Base-by-base conservation (phyloP, 2,113 vertebrate genomes). In the Coryphaenoides rupestris region DNA sequence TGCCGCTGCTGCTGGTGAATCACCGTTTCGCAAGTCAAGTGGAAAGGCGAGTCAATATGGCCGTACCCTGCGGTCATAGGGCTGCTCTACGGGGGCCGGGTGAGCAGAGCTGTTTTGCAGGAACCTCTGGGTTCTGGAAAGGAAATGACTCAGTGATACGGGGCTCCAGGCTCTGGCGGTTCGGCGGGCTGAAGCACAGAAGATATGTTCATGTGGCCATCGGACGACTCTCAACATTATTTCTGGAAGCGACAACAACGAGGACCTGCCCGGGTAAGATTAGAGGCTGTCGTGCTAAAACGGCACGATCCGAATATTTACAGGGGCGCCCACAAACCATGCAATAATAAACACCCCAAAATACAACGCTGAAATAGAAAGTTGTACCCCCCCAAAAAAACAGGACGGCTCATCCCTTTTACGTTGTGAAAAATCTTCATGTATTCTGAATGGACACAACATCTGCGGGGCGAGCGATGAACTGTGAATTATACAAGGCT, bases 111-210 rank as follows among this genome's bases (percentile, higher is more conserved):
- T 81, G 83, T 84, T 88, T 74, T 81, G 78, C 75, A 80, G 77
- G 84, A 83, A 82, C 68, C 69, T 73, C 71, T 74, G 63, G 70
- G 84, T 89, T 89, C 89, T 89, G 86, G 76, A 63, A 58, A 79
- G 88, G 87, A 91, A 88, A 83, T 91, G 89, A 90, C 70, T 89
- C 83, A 81, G 83, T 81, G 76, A 79, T 80, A 82, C 72, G 68
- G 40, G 14, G 68, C 69, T 64, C 13, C 7, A 75, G 67, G n/a
- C n/a, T n/a, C n/a, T 10, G 3, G 33, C 33, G 33, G 33, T 9
- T 26, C 24, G 3, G 3, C 24, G 3, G 24, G 24, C 87, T 87
- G 84, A 68, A 82, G 75, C 62, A 7, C 64, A 66, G 64, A 40
- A 21, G 85, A 90, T 89, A 86, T 7, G 70, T 55, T 59, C 66